A percentile compares a stretch with the other conserved stretches of the same genome.
Evolutionary conservation across 1,140 invertebrate genomes (phyloP).

Genomic region (Nebria ingens): DNA sequence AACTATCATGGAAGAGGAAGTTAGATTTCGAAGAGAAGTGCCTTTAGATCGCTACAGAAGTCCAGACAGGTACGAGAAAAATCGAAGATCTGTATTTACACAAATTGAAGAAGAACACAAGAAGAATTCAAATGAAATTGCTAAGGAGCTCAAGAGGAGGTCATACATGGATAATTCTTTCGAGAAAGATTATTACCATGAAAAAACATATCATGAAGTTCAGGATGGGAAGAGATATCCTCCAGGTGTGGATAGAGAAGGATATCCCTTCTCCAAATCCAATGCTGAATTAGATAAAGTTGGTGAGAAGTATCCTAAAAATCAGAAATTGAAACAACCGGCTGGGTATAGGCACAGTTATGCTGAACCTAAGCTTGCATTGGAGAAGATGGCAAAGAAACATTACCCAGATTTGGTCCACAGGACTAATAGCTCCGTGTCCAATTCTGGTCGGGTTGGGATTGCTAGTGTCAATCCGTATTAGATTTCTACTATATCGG

Average conservation of each 20-base stretch:
- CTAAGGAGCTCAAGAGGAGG: conserved; percentile 35
- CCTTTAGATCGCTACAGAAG: conserved; percentile 31
- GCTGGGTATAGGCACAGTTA: conserved; percentile 42
- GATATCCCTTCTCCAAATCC: conserved; percentile 21
- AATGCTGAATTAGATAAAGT: conserved; percentile 23
- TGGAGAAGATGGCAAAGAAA: conserved; percentile 25
- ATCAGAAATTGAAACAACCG: conserved; percentile 24
- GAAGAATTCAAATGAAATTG: conserved; percentile 34
- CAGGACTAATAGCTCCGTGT: conserved; percentile 29
- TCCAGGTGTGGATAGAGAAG: conserved; percentile 3
- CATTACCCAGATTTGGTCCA: conserved; percentile 30
- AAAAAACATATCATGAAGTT: conserved; percentile 21
- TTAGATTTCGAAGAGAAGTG: conserved; percentile 17
- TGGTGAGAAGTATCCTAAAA: conserved; percentile 21
- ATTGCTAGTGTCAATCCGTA: conserved; percentile 35
- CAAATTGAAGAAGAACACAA: conserved; percentile 34
- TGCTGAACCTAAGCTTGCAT: conserved; percentile 33
- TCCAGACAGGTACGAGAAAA: conserved; percentile 30
- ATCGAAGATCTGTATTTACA: conserved; percentile 34
- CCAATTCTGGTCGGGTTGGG: conserved; percentile 31
- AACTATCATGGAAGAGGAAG: conserved; percentile 14
- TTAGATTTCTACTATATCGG: too few species aligned
- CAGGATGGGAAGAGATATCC: conserved; percentile 23
- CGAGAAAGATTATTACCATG: conserved; percentile 15
- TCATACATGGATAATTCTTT: conserved; percentile 30